These are phyloP conservation scores for Lysandra coridon DNA, from an alignment of 2,888 invertebrate genomes.

Conservation along the genomic window DNA sequence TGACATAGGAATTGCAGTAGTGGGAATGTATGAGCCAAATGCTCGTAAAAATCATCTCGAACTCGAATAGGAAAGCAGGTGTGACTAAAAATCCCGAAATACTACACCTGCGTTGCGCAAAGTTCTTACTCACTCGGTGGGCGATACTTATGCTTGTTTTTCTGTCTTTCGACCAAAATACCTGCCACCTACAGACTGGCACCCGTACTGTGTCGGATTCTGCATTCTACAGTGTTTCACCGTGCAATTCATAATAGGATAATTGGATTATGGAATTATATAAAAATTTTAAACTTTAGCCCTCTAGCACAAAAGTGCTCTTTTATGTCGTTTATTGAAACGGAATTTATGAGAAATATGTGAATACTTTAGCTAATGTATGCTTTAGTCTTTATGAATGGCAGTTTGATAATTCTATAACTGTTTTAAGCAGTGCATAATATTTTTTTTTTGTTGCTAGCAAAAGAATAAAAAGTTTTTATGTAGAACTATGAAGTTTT, in stretches of 20 bases:
- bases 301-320: no score
- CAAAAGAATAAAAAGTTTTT: no score
- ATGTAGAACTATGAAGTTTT: no score
- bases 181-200: conserved; percentile 65
- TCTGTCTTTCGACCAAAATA: conserved; percentile 61
- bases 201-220: conserved; percentile 44
- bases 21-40: neutral
- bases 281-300: no score
- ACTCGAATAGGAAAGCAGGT: conserved; percentile 12
- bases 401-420: no score
- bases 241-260: conserved; percentile 36
- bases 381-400: no score
- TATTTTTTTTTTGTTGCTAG: no score
- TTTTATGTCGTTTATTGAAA: no score
- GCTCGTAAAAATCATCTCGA: neutral
- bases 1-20: neutral
- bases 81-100: conserved; percentile 48
- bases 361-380: no score
- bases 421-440: no score
- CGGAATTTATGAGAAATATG: no score
- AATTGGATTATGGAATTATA: neutral
- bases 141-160: conserved; percentile 52
- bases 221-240: conserved; percentile 42
- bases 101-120: conserved; percentile 67
- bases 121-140: conserved; percentile 63